Evolutionary conservation across 2,797 vertebrate genomes (phyloP), one percentile per base, ranked within the genome.

Genomic region (Perdix hodgsoniae): DNA sequence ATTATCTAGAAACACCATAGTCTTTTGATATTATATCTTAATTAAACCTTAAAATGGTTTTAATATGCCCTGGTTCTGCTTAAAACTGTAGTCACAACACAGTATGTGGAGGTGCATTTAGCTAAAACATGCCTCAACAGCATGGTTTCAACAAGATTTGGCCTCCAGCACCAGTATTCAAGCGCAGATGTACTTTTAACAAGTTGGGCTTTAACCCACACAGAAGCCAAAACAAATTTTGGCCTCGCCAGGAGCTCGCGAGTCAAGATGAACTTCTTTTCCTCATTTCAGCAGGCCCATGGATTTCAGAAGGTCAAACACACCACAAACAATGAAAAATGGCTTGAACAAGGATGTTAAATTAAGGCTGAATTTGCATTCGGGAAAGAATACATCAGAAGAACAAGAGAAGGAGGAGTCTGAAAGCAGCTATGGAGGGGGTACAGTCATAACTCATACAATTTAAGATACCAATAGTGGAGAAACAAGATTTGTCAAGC

Each of bases 1-100:
- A 82, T 60, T 85, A 94, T 92, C 93, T 94, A 61, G 80, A 91
- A 96, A 90, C 80, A 93, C 81, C 83, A 29, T 0, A 92, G 74
- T 15, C 86, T 81, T 96, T 94, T 93, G 83, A 95, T 83, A 92
- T 33, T 40, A 40, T 10, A 79, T 64, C 49, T 92, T 76, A 91
- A 92, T 95, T 94, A 92, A 91, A 59, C 61, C 39, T 57, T 84
- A 70, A 90, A 57, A 70, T 59, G 71, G 63, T 75, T 90, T 78
- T 77, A 50, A 73, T 79, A 66, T 14, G 75, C 37, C 85, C 69
- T 9, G 8, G 70, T 60, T 31, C 88, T 64, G 63, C 80, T 78
- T 69, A 17, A 54, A 63, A 40, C 54, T 61, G 49, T 75, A 83
- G 45, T 27, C 73, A 17, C 4, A 27, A 73, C 14, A 45, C n/a